Evolutionary conservation across 2,113 vertebrate genomes (phyloP), one percentile per base, ranked within the genome.

Genomic region (Muntiacus muntjak): DNA sequence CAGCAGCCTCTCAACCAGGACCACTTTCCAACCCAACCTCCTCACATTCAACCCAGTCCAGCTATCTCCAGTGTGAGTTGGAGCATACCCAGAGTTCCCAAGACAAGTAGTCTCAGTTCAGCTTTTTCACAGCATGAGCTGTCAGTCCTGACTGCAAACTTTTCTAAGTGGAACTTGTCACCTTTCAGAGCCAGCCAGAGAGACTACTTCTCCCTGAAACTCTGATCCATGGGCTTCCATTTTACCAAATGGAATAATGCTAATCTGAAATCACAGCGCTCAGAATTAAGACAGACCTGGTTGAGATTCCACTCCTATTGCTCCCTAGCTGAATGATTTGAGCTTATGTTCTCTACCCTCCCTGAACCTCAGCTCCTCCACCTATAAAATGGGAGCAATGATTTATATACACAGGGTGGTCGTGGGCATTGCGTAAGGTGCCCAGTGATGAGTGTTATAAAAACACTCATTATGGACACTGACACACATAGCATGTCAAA

Each of bases 321-420:
- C 54, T 93, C 84, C 28, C 28, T 57, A 55, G 45, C 57, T 54
- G 30, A 45, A 76, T 78, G 62, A 92, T 52, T 17, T 90, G 81
- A 55, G 57, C 28, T 71, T 33, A 52, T 21, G 5, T 85, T 91
- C 71, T 84, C 94, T 92, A 85, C 64, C 57, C 50, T 97, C 64
- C 33, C 40, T 25, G 50, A 85, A 17, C 62, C 36, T 93, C 60
- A 95, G 89, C 93, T 95, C 67, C 52, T 94, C 94, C 79, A 91
- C 87, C 76, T 92, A 50, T 96, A 93, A 96, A 91, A 94, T 88
- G 76, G 84, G 85, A 85, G 30, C 40, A 78, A 60, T 26, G 74
- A 92, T 43, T 82, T 81, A 58, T 33, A 87, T 36, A 81, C 30
- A 95, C 11, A 92, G 25, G 58, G 78, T 91, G 58, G 28, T 54